These are phyloP conservation scores for Scotopteryx bipunctaria DNA, from an alignment of 2,888 invertebrate genomes.

Conservation along the genomic window DNA sequence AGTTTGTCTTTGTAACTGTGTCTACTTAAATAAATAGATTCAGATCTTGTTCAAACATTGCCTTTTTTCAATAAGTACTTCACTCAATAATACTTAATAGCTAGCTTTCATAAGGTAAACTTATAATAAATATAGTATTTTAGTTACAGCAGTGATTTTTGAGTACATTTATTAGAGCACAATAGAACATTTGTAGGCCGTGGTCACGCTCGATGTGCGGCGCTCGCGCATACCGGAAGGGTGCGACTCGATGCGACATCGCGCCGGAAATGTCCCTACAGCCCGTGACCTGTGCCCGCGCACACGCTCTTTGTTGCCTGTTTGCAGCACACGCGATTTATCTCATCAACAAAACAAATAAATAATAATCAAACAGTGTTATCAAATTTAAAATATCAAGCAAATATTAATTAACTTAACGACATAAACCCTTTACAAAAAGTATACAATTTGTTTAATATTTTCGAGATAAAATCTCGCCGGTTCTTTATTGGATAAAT, in stretches of 20 bases:
- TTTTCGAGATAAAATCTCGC: conserved; percentile 5
- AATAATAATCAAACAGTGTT: conserved; percentile 1
- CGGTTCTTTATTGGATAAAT: conserved; percentile 15
- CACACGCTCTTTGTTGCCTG: conserved; percentile 65
- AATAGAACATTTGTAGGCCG: conserved; percentile 63
- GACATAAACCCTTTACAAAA: neutral
- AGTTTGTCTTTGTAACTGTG: no score
- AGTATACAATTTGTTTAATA: neutral
- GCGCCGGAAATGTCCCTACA: conserved; percentile 69
- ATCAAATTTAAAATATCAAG: neutral
- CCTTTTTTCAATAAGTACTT: no score
- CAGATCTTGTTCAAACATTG: no score
- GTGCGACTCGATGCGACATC: conserved; percentile 71
- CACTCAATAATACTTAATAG: neutral
- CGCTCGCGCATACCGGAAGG: conserved; percentile 76
- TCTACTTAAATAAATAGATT: no score
- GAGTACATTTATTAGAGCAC: conserved; percentile 68
- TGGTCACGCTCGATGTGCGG: conserved; percentile 67
- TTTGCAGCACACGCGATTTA: conserved; percentile 61
- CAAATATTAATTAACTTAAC: neutral
- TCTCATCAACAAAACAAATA: conserved; percentile 1
- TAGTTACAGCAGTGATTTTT: conserved; percentile 46
- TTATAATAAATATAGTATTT: conserved; percentile 6
- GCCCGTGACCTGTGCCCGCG: conserved; percentile 67
- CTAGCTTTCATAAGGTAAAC: neutral